Conservation (phyloP, 2,797 vertebrate species). For the Calcarius lapponicus region DNA sequence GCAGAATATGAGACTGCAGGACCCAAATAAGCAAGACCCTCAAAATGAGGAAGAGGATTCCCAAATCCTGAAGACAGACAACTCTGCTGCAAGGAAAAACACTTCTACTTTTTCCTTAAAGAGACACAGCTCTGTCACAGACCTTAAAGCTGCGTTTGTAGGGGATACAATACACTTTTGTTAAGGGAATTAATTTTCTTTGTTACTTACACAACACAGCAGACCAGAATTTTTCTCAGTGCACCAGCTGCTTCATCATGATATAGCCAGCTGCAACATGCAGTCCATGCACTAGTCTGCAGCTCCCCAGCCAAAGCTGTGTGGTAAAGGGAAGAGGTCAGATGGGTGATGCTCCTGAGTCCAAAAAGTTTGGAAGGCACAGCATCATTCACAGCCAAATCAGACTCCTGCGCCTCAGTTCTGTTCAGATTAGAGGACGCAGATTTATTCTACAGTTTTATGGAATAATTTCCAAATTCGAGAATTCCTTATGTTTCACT, state of each 20-base stretch:
- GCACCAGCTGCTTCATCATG: neutral
- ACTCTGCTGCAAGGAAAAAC: neutral
- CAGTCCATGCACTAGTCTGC: neutral
- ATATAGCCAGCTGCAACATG: neutral
- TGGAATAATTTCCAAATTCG: neutral
- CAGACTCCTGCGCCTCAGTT: neutral
- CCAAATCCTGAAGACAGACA: neutral
- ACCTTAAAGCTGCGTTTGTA: neutral
- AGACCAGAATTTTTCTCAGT: neutral
- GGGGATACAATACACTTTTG: neutral
- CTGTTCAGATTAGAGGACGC: neutral
- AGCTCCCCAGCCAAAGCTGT: neutral
- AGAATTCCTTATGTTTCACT: neutral
- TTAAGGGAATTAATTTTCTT: neutral
- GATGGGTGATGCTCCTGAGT: neutral
- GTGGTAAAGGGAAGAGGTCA: neutral
- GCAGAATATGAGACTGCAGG: neutral
- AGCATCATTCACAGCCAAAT: neutral
- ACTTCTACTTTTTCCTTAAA: neutral
- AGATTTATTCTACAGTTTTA: neutral
- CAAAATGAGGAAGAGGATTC: neutral
- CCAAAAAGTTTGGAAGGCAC: neutral
- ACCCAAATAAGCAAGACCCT: neutral
- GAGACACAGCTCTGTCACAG: neutral
- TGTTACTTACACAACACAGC: neutral